These are phyloP conservation scores for Latheticus oryzae DNA, from an alignment of 2,888 invertebrate genomes.

Conservation along the genomic window DNA sequence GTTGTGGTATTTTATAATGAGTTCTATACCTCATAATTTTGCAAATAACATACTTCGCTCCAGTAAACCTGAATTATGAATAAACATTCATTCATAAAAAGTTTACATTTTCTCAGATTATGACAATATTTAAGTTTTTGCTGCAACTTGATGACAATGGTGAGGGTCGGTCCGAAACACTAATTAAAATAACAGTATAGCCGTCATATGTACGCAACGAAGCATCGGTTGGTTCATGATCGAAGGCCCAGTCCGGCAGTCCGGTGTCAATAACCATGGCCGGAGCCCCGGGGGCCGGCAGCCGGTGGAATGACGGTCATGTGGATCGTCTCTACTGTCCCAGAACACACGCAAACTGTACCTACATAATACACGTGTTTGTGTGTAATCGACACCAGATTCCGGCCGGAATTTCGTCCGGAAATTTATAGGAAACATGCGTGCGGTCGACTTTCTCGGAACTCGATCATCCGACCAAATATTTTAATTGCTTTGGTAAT, in stretches of 20 bases:
- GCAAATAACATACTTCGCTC: constrained; percentile 26
- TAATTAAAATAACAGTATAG: constrained; percentile 55
- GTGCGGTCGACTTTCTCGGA: constrained; percentile 23
- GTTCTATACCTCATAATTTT: constrained; percentile 13
- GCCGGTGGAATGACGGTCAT: constrained; percentile 49
- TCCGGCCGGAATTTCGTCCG: constrained; percentile 1
- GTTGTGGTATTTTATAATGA: constrained; percentile 28
- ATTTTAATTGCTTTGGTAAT: constrained; percentile 12
- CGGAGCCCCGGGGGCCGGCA: constrained; percentile 45
- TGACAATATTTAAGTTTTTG: background rate
- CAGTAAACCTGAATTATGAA: constrained; percentile 15
- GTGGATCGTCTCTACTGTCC: constrained; percentile 45
- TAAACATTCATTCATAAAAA: constrained; percentile 23
- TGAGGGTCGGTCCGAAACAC: constrained; percentile 27
- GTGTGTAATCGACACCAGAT: constrained; percentile 13
- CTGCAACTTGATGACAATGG: background rate
- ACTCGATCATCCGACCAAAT: constrained; percentile 10
- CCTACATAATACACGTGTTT: constrained; percentile 25
- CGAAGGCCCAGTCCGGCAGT: constrained; percentile 41
- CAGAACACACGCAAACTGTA: constrained; percentile 27
- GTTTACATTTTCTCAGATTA: constrained; percentile 1
- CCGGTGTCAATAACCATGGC: constrained; percentile 54
- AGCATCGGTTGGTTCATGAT: constrained; percentile 34
- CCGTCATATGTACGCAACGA: constrained; percentile 50
- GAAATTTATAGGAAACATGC: constrained; percentile 13